Base-by-base conservation (phyloP, 2,888 invertebrate genomes). In the Poecilus cupreus region DNA sequence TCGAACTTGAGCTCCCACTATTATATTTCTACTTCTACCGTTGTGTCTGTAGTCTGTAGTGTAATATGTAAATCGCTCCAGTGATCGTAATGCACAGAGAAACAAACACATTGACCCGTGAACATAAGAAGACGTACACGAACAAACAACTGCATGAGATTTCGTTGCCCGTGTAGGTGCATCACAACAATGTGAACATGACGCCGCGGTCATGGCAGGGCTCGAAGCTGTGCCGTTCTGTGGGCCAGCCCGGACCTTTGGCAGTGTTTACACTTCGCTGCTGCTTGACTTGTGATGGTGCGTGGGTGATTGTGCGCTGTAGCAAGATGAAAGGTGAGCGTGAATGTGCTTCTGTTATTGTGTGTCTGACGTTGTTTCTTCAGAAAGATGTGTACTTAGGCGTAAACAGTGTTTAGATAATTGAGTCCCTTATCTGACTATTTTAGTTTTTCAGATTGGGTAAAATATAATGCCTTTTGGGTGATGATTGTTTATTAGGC, bases 241-340 rank as follows among this genome's bases (percentile, higher is more conserved):
- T 26, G 8, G 43, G 74, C 74, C 43, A 74, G 22, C 43, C 24
- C 74, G 24, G 46, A 18, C 74, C 22, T 24, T 11, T 22, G 11
- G 16, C 32, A 70, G 39, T 46, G 74, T 74, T 74, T 74, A 72
- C 43, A 39, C 37, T 37, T 72, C 39, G 39, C 70, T 20, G 46
- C 10, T 46, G 54, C 22, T 32, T 32, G 32, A 32, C 20, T 24
- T 64, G 26, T 64, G 13, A 3, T 24, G 13, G 24, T 64, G 26
- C 22, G 13, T 22, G 13, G 8, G 22, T n/a, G n/a, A n/a, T n/a
- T n/a, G n/a, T 22, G 24, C 64, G n/a, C n/a, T 20, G 8, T 20
- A 8, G 11, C 54, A 54, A 54, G 20, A 8, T 54, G 11, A 16
- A 26, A 64, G 16, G 3, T 39, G 37, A 32, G 13, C 64, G 64